Conservation (phyloP, 2,113 vertebrate genomes). For the Ranitomeya imitator region DNA sequence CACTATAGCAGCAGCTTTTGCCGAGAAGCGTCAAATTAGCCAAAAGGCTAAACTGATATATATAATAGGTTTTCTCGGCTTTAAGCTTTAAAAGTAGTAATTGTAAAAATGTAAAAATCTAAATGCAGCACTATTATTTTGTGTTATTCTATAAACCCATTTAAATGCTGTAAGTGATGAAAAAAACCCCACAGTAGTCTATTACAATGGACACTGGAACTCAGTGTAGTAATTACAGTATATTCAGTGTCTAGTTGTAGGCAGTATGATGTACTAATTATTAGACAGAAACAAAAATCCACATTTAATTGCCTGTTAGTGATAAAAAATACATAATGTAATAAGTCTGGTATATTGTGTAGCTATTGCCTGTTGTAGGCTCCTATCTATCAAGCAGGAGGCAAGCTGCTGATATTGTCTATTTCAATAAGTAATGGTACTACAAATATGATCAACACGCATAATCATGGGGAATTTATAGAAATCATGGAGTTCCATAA, state of each 20-base stretch:
- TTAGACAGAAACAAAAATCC: background rate
- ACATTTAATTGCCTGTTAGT: background rate
- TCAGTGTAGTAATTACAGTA: background rate
- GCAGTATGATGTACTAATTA: background rate
- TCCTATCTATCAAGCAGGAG: background rate
- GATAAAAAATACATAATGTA: background rate
- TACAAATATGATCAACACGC: background rate
- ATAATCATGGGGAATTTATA: background rate
- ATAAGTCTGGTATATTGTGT: background rate
- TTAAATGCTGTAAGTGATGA: background rate
- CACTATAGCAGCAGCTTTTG: constrained; percentile 44
- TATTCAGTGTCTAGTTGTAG: background rate
- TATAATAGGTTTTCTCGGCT: background rate
- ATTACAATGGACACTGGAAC: background rate
- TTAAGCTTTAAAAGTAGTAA: background rate
- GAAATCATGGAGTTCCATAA: no score
- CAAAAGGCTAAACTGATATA: constrained; percentile 20
- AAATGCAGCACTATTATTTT: background rate
- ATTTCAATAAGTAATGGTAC: background rate
- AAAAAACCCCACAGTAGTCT: background rate
- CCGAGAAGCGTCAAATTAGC: background rate
- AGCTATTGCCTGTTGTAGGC: background rate
- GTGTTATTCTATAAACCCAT: background rate
- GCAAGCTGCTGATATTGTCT: background rate
- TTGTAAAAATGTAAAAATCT: background rate